Percentiles rank a stretch among this genome's conserved stretches.
Evolutionary conservation across 2,797 vertebrate species (phyloP).

Genomic region (Chrysocyon brachyurus): DNA sequence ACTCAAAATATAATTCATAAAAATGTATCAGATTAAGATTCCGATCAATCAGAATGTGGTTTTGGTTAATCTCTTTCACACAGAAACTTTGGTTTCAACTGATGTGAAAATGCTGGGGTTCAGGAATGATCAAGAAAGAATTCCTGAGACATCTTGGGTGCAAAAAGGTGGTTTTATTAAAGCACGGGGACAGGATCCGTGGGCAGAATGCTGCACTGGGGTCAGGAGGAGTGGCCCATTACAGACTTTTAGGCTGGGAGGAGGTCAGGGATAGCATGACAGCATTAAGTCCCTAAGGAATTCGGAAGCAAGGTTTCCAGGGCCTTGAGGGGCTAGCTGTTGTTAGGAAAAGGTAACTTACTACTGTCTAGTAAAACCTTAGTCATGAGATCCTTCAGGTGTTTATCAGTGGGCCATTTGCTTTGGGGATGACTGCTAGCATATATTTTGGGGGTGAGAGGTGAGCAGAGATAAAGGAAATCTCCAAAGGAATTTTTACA

Average conservation of each 20-base stretch:
- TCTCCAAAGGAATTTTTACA: not conserved
- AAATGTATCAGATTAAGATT: conserved; percentile 16
- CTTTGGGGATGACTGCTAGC: not conserved
- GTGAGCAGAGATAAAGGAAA: not conserved
- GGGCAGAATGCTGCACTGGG: not conserved
- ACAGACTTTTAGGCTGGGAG: not conserved
- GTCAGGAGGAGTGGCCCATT: not conserved
- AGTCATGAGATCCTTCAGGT: not conserved
- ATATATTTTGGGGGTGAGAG: not conserved
- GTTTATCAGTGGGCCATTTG: not conserved
- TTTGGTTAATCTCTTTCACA: conserved; percentile 30
- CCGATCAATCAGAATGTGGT: not conserved
- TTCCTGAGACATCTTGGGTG: not conserved
- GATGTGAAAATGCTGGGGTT: not conserved
- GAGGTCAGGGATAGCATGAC: not conserved
- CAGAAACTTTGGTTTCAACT: conserved; percentile 26
- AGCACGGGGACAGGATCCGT: not conserved
- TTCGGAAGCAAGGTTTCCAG: not conserved
- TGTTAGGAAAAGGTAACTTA: not conserved
- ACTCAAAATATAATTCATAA: not conserved
- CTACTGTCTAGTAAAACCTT: not conserved
- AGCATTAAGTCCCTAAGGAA: not conserved
- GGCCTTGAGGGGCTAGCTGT: not conserved
- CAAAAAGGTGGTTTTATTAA: not conserved
- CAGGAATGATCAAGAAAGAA: not conserved